Conservation (phyloP, 2,797 vertebrate species). For the Tangara arthus region DNA sequence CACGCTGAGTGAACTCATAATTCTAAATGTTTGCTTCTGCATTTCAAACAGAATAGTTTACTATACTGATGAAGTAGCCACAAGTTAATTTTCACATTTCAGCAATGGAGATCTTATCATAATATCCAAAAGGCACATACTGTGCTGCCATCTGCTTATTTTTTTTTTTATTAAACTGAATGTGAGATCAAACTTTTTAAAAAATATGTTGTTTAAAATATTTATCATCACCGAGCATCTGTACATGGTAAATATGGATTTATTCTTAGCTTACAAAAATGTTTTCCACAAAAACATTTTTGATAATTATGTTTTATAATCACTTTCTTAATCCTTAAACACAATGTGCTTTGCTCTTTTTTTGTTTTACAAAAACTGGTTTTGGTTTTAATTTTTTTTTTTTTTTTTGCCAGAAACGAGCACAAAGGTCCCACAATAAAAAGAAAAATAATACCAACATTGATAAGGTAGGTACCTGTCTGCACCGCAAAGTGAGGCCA, state of each 20-base stretch:
- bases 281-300: not conserved
- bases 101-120: slow-evolving; percentile 1
- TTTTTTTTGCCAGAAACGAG: not conserved
- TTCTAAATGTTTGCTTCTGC: slow-evolving; percentile 19
- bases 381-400: not conserved
- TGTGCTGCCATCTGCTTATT: slow-evolving; percentile 51
- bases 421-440: not conserved
- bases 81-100: slow-evolving; percentile 43
- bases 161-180: slow-evolving; percentile 1
- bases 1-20: not conserved
- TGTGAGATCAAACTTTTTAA: not conserved
- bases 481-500: not conserved
- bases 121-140: slow-evolving; percentile 43
- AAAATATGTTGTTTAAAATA: not conserved
- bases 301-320: not conserved
- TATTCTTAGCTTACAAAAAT: not conserved
- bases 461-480: not conserved
- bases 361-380: not conserved
- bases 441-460: not conserved
- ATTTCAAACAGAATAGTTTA: slow-evolving; percentile 34
- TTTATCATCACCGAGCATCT: not conserved
- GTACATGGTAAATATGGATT: not conserved
- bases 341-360: not conserved
- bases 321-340: not conserved
- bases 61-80: slow-evolving; percentile 27